Percentiles rank a stretch among this genome's conserved stretches.
Conservation (phyloP, 2,113 vertebrate species). For the Garra rufa region DNA sequence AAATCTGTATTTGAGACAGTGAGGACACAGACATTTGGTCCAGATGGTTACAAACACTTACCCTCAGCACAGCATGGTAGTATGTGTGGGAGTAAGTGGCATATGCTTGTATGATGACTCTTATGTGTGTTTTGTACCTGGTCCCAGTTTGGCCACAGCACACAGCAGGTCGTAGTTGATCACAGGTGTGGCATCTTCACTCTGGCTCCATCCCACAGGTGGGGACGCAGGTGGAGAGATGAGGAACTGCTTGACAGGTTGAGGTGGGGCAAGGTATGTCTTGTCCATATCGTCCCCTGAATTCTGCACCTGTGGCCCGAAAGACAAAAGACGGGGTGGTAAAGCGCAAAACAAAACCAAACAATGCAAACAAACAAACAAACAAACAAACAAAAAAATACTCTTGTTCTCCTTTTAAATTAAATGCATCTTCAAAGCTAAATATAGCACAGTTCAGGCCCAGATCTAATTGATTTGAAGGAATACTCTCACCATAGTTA, state of each 20-base stretch:
- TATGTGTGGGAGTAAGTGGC: not conserved
- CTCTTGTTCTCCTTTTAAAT: not conserved
- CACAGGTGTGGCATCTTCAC: constrained; percentile 88
- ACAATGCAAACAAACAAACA: no score
- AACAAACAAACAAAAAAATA: no score
- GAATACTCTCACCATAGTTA: constrained; percentile 5
- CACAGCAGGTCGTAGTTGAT: constrained; percentile 97
- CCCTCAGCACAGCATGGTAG: not conserved
- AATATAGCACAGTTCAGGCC: not conserved
- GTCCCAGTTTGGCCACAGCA: constrained; percentile 94
- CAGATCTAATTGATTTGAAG: constrained; percentile 6
- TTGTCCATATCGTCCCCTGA: constrained; percentile 86
- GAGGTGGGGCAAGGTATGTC: constrained; percentile 89
- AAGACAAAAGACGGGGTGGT: not conserved
- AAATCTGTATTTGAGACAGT: not conserved
- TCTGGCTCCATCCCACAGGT: constrained; percentile 94
- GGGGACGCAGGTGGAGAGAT: constrained; percentile 96
- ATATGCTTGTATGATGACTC: not conserved
- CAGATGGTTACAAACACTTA: not conserved
- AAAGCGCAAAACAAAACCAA: not conserved
- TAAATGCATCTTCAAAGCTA: not conserved
- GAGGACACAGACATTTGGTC: not conserved
- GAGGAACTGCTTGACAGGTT: constrained; percentile 93
- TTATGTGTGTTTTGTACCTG: constrained; percentile 75
- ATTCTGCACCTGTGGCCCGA: constrained; percentile 80